Base-by-base conservation (phyloP, 2,888 invertebrate species). In the Philonicus albiceps region DNA sequence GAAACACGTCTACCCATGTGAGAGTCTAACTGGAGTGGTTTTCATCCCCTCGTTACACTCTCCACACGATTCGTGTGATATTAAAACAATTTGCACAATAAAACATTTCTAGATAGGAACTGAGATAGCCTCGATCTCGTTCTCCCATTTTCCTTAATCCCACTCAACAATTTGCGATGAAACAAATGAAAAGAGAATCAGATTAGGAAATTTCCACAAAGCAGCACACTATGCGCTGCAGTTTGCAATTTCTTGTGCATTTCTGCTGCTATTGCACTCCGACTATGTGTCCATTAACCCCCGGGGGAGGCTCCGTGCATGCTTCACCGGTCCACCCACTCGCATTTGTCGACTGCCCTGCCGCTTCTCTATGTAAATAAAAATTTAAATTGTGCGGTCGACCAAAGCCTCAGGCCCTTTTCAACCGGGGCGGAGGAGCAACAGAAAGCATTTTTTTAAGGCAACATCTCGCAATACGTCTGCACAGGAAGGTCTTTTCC, bases 261-360 rank as follows among this genome's bases (percentile, higher is more conserved):
- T 55, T 22, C 55, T 55, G 55, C 22, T 11, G 64, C 64, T 22
- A 64, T 43, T 78, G 78, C 27, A 49, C 49, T 78, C 53, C 19
- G 37, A 22, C 27, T 78, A 78, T 78, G 78, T 78, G 78, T 78
- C 78, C 78, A 78, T 78, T 78, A 78, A 78, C 78, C 78, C 78
- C 49, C 49, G n/a, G 31, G 43, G 78, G 49, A 76, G 22, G 49
- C 53, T 13, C 19, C 13, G 13, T 40, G 19, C 19, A n/a, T 5
- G 74, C 74, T 19, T n/a, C 74, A 74, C 74, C 49, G 16, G 22
- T 78, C 22, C 78, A 43, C 78, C 43, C 78, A 19, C 78, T 30
- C 43, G 5, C 22, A 78, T 78, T 43, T 64, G 27, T 27, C 64
- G 27, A 19, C 22, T 55, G 55, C 22, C 34, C 34, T 8, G 6